Evolutionary conservation across 2,113 vertebrate species (phyloP), one percentile per base, ranked within the genome.

Genomic region (Toxotes chatareus): DNA sequence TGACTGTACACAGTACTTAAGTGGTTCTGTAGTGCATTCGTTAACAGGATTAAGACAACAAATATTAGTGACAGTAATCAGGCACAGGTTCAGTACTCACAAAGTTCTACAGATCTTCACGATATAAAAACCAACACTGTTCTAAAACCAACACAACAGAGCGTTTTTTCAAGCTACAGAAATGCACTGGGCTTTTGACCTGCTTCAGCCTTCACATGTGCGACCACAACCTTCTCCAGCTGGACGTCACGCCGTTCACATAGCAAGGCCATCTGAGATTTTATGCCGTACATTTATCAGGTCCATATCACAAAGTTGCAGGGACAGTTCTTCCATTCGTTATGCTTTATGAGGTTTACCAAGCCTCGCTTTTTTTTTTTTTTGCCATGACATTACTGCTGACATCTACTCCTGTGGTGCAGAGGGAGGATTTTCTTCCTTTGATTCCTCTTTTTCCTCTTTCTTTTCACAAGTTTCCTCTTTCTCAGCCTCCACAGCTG

Each of bases 11-110:
- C 57, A 71, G 82, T 85, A 69, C 59, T 60, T 46, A 6, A 31
- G 59, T 80, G 79, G 72, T 90, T 86, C 77, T 83, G 88, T 80
- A 88, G 88, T 93, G 91, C 92, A 90, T 91, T 88, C 36, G 32
- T 78, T 60, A 65, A 87, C 77, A 65, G 68, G 82, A 83, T 89
- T 88, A 90, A 93, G 89, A 93, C 90, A 77, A 88, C 72, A 83
- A 82, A 85, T 73, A 89, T 87, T 63, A 89, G 85, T 87, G 76
- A 93, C 86, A 80, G 82, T 72, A 88, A 84, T 93, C 92, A 95
- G 94, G 93, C 93, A 95, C 91, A 77, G 84, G 86, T 89, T 92
- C 85, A 94, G 92, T 86, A 94, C 90, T 92, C 84, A 94, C 91
- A 80, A 88, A 47, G 47, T 79, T 91, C 76, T 83, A 94, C 91